Evolutionary conservation across 2,113 vertebrate genomes (phyloP), one percentile per base, ranked within the genome.

Genomic region (Orthochromis malagaraziensis): DNA sequence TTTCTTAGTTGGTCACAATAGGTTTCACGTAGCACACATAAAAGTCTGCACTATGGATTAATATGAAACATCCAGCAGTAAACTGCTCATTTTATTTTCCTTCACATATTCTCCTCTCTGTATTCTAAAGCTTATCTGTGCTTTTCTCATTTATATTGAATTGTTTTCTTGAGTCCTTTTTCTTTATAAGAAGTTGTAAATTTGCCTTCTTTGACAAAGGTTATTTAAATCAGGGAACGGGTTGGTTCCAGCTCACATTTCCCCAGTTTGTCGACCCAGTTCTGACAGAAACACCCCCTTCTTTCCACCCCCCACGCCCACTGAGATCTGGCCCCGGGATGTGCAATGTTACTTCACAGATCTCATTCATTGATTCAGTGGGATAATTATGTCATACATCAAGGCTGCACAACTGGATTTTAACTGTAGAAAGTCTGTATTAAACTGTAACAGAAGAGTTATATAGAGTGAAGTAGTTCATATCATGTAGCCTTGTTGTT

Each of bases 121-220:
- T 49, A 9, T 53, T 58, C 26, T 63, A 85, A 55, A 68, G 12
- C n/a, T 14, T 47, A 14, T 12, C 82, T 47, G 31, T 70, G 49
- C 33, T 55, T 19, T 93, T 87, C 81, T 88, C 49, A 68, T 89
- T 90, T 60, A 93, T 89, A 82, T 89, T 87, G 65, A 83, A 91
- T 93, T 89, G 79, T 94, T 95, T 65, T 94, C 87, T 89, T 19
- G 31, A 75, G 54, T 94, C 85, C 80, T 89, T 95, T 95, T 95
- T 96, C 95, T 96, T 95, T 95, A 94, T 96, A 96, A 96, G 95
- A 96, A 96, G 92, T 94, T 95, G 87, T 93, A 81, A 87, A 89
- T 91, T 93, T 96, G 83, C 94, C 95, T 95, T 94, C 93, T 93
- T 94, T 95, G 94, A 95, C 93, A 91, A 93, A 95, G 93, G 93